Evolutionary conservation across 2,888 invertebrate genomes (phyloP), one percentile per base, ranked within the genome.

Genomic region (Nomada ferruginata): DNA sequence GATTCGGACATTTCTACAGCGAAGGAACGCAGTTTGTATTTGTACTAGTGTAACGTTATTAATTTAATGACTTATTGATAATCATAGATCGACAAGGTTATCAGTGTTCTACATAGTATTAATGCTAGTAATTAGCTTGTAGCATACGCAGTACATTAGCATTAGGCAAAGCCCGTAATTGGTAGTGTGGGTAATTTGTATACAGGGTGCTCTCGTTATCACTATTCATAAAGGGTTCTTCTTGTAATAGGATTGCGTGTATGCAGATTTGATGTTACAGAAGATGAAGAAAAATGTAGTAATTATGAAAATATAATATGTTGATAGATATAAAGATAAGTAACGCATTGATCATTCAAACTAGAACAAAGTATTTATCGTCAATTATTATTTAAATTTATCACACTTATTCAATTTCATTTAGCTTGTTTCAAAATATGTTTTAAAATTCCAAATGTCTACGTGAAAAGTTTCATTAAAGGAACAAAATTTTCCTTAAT

Each of bases 101-200:
- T n/a, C 50, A 18, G 23, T 7, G 20, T 13, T 68, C 47, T 50
- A 15, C 26, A 4, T 18, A 36, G 18, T 47, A 68, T 76, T 76
- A 61, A 79, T 57, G 55, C 50, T 26, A n/a, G 50, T 76, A 68
- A 79, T 79, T 79, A 79, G 50, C 36, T 47, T 7, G 68, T 4
- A n/a, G 59, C 50, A 64, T 63, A 60, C 47, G 68, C 60, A 61
- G 53, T 68, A 29, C 50, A 63, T 63, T 78, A 68, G 77, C 78
- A 77, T 69, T 63, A 76, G n/a, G 20, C 47, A 20, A 26, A 20
- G 18, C 50, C 36, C n/a, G 36, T 76, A 76, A 76, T 78, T 68
- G 61, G 61, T 68, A 68, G n/a, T 29, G 60, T n/a, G 26, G 42
- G 18, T 29, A 61, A 70, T 70, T 53, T 71, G 53, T 20, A 20